Conservation (phyloP, 2,888 invertebrate genomes). For the Sinodicranocentrus sp. region DNA sequence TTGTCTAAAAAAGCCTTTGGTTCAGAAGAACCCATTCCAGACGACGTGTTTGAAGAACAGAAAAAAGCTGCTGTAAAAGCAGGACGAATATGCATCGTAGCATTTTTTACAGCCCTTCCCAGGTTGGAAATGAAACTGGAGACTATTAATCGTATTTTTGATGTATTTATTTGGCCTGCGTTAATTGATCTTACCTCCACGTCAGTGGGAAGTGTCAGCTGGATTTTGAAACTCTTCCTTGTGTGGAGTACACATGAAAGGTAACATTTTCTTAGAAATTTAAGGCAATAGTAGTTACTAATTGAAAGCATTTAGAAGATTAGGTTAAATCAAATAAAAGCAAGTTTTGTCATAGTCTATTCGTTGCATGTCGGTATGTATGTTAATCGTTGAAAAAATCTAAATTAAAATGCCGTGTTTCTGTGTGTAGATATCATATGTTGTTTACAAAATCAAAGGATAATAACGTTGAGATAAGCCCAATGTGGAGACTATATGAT, state of each 20-base stretch:
- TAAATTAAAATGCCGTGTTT: no score
- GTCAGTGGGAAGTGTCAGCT: conserved; percentile 65
- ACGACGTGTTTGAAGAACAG: conserved; percentile 69
- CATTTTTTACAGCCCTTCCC: conserved; percentile 89
- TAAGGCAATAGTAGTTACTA: neutral
- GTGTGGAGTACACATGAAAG: conserved; percentile 90
- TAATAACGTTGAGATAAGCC: conserved; percentile 38
- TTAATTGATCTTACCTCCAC: conserved; percentile 78
- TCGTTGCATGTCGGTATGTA: no score
- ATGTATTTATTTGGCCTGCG: conserved; percentile 90
- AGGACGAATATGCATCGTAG: conserved; percentile 79
- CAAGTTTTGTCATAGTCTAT: no score
- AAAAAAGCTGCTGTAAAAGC: conserved; percentile 70
- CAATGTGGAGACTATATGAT: conserved; percentile 66
- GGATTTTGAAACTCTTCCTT: conserved; percentile 86
- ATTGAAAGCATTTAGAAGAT: conserved; percentile 27
- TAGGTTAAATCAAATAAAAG: no score
- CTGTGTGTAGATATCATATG: conserved; percentile 53
- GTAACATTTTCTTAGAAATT: no score
- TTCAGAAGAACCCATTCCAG: conserved; percentile 63
- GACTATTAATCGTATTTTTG: conserved; percentile 87
- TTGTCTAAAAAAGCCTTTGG: conserved; percentile 41
- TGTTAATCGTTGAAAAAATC: no score
- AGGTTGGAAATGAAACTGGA: conserved; percentile 85
- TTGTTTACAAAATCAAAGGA: conserved; percentile 62